Evolutionary conservation across 1,140 invertebrate species (phyloP), one percentile per base, ranked within the genome.

Genomic region (Zaprionus vittiger): DNA sequence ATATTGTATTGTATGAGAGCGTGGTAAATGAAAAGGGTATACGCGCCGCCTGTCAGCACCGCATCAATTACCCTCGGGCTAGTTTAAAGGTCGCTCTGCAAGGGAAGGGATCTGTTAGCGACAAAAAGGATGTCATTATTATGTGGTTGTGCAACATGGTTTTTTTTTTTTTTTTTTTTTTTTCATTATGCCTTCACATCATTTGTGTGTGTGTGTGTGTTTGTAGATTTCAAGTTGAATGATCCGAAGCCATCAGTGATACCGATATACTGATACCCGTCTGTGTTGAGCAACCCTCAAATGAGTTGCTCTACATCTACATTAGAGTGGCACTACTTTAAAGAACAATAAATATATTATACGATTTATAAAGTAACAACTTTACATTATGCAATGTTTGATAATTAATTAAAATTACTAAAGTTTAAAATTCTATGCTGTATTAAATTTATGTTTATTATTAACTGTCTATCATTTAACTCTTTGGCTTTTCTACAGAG

Each of bases 51-150:
- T 64, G 61, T 59, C 80, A 66, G 56, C 68, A 28, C 52, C 44
- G 55, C 47, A 76, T 59, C 63, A 73, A 79, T 81, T 31, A 79
- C 69, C 83, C 83, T 73, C 77, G 59, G 83, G 83, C 69, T 37
- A 49, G 38, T 73, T 52, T 60, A 55, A 64, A 69, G 77, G 68
- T 71, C 31, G 54, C 52, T 37, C 52, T 37, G 62, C 67, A 63
- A 41, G 61, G 34, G 22, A 63, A 47, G 69, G 22, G 66, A 69
- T 70, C 76, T 77, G 61, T 80, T 77, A 73, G 67, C 80, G 66
- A 80, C 83, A 83, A 80, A 86, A 79, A 83, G 75, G 84, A 89
- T 87, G 83, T 89, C 83, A 89, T 87, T 89, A 87, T 89, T 83
- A 79, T 89, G 84, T 83, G 83, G 83, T 89, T 75, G 84, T 77